Conservation (phyloP, 2,888 invertebrate genomes). For the Drosophila diplacantha region DNA sequence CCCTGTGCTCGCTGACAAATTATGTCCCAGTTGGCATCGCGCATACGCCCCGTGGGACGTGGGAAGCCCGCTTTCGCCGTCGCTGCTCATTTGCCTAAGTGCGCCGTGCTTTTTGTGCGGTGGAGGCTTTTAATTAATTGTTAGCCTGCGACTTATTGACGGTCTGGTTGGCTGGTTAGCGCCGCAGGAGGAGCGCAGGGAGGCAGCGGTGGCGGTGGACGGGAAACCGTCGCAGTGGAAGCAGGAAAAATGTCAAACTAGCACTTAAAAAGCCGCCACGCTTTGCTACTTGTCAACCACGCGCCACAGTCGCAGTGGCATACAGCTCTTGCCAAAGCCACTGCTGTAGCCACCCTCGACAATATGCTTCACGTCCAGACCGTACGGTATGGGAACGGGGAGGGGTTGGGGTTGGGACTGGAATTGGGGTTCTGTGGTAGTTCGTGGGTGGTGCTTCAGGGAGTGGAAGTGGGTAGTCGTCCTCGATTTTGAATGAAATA, state of each 20-base stretch:
- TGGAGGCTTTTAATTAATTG: conserved; percentile 68
- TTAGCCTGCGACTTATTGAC: conserved; percentile 68
- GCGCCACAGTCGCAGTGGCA: conserved; percentile 45
- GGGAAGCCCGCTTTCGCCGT: conserved; percentile 34
- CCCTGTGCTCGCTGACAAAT: conserved; percentile 59
- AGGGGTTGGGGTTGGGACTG: background rate
- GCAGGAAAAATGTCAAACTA: conserved; percentile 63
- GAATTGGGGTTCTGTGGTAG: conserved; percentile 3
- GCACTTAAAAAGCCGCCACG: conserved; percentile 69
- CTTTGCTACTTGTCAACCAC: conserved; percentile 69
- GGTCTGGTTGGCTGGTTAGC: conserved; percentile 61
- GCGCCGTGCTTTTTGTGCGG: conserved; percentile 53
- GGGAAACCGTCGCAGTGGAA: conserved; percentile 19
- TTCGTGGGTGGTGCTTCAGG: conserved; percentile 13
- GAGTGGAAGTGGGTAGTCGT: conserved; percentile 8
- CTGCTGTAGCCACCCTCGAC: conserved; percentile 52
- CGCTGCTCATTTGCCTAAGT: conserved; percentile 70
- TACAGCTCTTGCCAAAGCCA: background rate
- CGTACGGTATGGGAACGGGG: background rate
- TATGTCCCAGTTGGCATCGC: conserved; percentile 64
- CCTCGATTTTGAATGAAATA: conserved; percentile 27
- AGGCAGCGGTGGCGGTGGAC: conserved; percentile 10
- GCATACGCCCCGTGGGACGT: conserved; percentile 63
- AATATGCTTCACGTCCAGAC: conserved; percentile 63
- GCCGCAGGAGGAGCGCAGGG: conserved; percentile 28